Base-by-base conservation (phyloP, 2,888 invertebrate species). In the Nemapogon koenigi region DNA sequence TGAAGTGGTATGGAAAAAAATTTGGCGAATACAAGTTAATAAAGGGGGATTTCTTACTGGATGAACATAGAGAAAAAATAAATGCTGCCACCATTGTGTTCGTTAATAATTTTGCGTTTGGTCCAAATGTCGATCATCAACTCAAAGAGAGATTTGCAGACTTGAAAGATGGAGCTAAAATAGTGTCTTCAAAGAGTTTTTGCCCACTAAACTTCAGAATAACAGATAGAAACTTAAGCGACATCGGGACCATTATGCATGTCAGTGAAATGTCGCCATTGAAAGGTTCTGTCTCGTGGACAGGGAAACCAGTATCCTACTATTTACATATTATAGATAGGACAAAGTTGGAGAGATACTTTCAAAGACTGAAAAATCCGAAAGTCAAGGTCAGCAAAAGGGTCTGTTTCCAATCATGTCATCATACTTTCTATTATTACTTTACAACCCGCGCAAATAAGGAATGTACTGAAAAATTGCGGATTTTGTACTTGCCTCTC, bases 31-130 rank as follows among this genome's bases (percentile, higher is more conserved):
- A 94, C 78, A 87, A 91, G 69, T 81, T 97, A 52, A 87, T 95
- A 48, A 93, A 93, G 57, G 98, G 97, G 29, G 97, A 99, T 69
- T 99, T 99, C 73, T 76, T 99, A 47, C 86, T 89, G 51, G 91
- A 94, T 54, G 91, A 94, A 57, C 92, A 94, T 68, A 87, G 93
- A 49, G 96, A 97, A 62, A 92, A 91, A 68, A 97, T 99, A 50
- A 94, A 93, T 51, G 88, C 90, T 50, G 91, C 97, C 8, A 90
- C 95, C 25, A 90, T 99, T 57, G 95, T 99, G 44, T 99, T 99
- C 81, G 98, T 99, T 27, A 99, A 99, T 81, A 99, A 99, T 82
- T 99, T 96, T 81, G 99, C 98, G 28, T 99, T 99, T 71, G 97
- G 97, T 8, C 97, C 99, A 16, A 89, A 89, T 47, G 96, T 99